A percentile compares a stretch with the other conserved stretches of the same genome.
Evolutionary conservation across 2,888 invertebrate species (phyloP).

Genomic region (Pycnomerus fuliginosus): DNA sequence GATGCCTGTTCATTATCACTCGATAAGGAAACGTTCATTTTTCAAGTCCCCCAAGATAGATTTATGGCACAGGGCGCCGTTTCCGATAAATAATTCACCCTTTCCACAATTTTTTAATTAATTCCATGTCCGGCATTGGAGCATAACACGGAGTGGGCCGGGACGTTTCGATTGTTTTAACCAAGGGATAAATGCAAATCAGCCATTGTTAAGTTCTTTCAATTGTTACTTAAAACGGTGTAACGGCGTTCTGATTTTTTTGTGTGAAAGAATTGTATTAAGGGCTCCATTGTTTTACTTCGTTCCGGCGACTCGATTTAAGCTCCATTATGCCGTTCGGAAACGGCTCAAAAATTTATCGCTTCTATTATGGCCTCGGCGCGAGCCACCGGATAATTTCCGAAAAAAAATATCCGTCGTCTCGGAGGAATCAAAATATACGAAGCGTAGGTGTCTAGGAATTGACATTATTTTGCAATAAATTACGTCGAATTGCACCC

Average conservation of each 20-base stretch:
- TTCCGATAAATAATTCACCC: not conserved
- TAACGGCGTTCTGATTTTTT: slow-evolving; percentile 41
- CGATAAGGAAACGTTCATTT: no score
- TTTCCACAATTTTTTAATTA: slow-evolving; percentile 14
- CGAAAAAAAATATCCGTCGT: no score
- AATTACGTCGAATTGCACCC: slow-evolving; percentile 49
- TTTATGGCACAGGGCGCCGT: no score
- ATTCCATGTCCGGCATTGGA: slow-evolving; percentile 21
- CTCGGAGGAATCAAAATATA: no score
- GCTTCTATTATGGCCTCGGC: slow-evolving; percentile 30
- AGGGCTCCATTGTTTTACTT: slow-evolving; percentile 41
- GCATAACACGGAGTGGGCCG: slow-evolving; percentile 14
- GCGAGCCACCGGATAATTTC: no score
- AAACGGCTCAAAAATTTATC: slow-evolving; percentile 47
- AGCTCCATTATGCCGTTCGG: slow-evolving; percentile 44
- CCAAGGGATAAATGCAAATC: slow-evolving; percentile 41
- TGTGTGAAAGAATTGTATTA: slow-evolving; percentile 37
- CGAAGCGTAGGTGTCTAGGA: no score
- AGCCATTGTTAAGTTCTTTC: slow-evolving; percentile 25
- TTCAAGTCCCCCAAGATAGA: no score
- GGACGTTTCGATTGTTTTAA: slow-evolving; percentile 44
- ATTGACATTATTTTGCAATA: slow-evolving; percentile 52
- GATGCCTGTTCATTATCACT: no score
- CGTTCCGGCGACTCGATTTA: slow-evolving; percentile 46
- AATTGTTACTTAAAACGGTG: slow-evolving; percentile 46